Evolutionary conservation across 2,797 vertebrate genomes (phyloP).

Genomic region (Picus viridis): DNA sequence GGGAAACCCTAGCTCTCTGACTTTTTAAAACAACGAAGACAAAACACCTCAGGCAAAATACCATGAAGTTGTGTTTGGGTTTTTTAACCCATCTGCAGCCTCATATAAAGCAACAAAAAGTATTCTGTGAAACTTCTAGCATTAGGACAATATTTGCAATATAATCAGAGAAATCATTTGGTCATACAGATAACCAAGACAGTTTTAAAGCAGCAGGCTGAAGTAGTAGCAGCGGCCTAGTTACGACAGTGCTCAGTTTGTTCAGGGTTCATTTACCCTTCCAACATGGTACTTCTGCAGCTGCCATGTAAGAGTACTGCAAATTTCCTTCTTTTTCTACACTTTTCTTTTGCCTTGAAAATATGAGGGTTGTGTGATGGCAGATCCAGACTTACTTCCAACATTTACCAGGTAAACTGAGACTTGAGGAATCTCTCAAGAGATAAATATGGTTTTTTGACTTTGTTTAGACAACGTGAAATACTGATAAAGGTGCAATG

Average conservation of each 20-base stretch:
- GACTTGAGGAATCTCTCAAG: not conserved
- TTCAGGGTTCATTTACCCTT: not conserved
- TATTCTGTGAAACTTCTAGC: not conserved
- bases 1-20: not conserved
- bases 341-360: not conserved
- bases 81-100: accelerated
- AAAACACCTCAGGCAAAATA: not conserved
- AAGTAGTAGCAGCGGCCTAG: not conserved
- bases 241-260: not conserved
- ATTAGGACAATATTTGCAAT: not conserved
- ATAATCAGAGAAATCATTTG: not conserved
- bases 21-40: not conserved
- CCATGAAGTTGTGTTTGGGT: not conserved
- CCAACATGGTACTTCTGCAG: not conserved
- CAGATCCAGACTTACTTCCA: not conserved
- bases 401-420: not conserved
- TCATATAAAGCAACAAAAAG: not conserved
- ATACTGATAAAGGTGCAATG: not conserved
- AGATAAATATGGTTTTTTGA: not conserved
- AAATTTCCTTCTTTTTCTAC: not conserved
- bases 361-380: not conserved
- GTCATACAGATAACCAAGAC: not conserved
- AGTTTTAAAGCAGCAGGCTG: not conserved
- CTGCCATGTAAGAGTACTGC: not conserved
- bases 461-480: not conserved